Percentiles rank a stretch among this genome's conserved stretches.
These are phyloP conservation scores for Babyrousa celebensis DNA, from an alignment of 2,797 vertebrate genomes.

Conservation along the genomic window DNA sequence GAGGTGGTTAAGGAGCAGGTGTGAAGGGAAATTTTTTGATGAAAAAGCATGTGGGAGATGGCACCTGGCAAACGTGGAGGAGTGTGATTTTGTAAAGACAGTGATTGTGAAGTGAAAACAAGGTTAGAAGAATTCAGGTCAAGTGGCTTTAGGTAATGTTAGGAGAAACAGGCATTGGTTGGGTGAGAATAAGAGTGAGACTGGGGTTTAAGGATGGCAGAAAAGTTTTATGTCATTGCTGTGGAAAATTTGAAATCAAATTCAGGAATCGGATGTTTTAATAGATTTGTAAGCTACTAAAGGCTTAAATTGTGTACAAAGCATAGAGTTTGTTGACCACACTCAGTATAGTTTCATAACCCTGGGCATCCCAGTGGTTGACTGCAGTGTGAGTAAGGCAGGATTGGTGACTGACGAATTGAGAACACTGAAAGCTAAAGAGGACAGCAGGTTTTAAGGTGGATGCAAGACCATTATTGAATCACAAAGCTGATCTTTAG, in stretches of 20 bases:
- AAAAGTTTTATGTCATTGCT: not conserved
- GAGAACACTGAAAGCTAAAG: not conserved
- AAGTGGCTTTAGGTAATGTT: not conserved
- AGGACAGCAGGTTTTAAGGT: not conserved
- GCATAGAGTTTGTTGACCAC: not conserved
- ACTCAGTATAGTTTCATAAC: not conserved
- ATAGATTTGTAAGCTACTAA: not conserved
- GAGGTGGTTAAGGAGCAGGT: not conserved
- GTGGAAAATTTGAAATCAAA: not conserved
- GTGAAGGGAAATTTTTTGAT: not conserved
- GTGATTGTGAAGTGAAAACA: not conserved
- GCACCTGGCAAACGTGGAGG: not conserved
- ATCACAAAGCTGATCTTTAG: fast-evolving
- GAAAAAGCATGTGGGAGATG: not conserved
- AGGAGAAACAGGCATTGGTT: not conserved
- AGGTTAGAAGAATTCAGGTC: not conserved
- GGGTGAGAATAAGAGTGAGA: not conserved
- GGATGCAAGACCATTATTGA: not conserved
- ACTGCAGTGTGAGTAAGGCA: not conserved
- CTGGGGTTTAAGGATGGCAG: not conserved
- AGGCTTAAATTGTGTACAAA: not conserved
- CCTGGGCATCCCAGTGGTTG: not conserved
- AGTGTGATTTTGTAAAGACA: conserved; percentile 28
- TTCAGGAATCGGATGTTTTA: not conserved
- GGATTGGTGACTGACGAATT: not conserved